Percentiles rank a stretch among this genome's conserved stretches.
These are phyloP conservation scores for Zygaena filipendulae DNA, from an alignment of 2,888 invertebrate genomes.

Conservation along the genomic window DNA sequence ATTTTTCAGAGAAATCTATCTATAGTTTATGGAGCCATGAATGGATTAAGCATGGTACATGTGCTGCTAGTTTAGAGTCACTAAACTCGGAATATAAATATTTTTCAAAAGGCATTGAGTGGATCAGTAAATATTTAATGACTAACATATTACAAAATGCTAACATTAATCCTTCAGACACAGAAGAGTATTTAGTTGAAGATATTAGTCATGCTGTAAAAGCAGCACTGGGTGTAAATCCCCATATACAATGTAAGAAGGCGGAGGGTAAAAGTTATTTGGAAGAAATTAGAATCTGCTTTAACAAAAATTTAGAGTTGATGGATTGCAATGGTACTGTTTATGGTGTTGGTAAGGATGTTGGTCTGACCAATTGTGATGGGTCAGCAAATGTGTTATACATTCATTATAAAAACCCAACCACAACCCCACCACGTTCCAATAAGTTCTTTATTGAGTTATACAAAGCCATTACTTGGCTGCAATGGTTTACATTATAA, in stretches of 20 bases:
- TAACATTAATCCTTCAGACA: constrained; percentile 58
- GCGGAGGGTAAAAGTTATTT: constrained; percentile 71
- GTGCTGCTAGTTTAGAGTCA: constrained; percentile 69
- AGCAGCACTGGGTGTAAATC: constrained; percentile 63
- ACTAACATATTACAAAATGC: constrained; percentile 63
- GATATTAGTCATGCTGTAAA: constrained; percentile 48
- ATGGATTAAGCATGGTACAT: constrained; percentile 87
- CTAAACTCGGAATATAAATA: constrained; percentile 75
- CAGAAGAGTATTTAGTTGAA: constrained; percentile 22
- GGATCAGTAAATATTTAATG: constrained; percentile 72
- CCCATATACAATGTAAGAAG: constrained; percentile 72
- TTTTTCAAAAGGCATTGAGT: constrained; percentile 72
- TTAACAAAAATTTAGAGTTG: constrained; percentile 72
- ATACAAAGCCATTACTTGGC: constrained; percentile 65
- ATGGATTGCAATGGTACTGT: constrained; percentile 73
- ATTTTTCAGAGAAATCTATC: constrained; percentile 31
- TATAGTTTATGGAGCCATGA: constrained; percentile 82
- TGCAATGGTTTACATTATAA: constrained; percentile 73
- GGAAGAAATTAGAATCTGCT: constrained; percentile 79
- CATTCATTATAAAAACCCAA: constrained; percentile 48
- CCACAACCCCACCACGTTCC: constrained; percentile 30
- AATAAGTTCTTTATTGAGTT: constrained; percentile 55
- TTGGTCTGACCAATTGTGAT: constrained; percentile 72
- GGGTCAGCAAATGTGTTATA: constrained; percentile 63
- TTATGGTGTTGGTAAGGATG: constrained; percentile 20